Evolutionary conservation across 2,797 vertebrate genomes (phyloP).

Genomic region (Glossophaga mutica): DNA sequence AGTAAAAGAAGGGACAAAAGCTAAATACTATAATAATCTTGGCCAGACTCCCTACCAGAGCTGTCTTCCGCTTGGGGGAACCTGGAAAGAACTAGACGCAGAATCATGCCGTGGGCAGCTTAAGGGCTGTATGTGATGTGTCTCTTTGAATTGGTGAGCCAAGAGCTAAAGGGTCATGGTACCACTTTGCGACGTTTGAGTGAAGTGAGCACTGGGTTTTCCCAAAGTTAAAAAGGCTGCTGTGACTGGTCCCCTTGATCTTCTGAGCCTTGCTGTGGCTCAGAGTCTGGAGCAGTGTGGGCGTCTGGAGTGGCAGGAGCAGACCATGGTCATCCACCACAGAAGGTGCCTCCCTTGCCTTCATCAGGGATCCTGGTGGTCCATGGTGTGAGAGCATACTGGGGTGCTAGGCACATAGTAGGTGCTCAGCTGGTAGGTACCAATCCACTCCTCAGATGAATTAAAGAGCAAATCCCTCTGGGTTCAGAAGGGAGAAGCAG

Average conservation of each 20-base stretch:
- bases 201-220: slow-evolving; percentile 76
- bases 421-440: not conserved
- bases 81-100: slow-evolving; percentile 70
- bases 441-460: not conserved
- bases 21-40: slow-evolving; percentile 62
- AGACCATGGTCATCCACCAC: slow-evolving; percentile 36
- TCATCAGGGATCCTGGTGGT: not conserved
- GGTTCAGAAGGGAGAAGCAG: not conserved
- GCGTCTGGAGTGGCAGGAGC: slow-evolving; percentile 61
- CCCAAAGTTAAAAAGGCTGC: slow-evolving; percentile 77
- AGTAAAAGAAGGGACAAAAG: slow-evolving; percentile 55
- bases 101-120: slow-evolving; percentile 69
- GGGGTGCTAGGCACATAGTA: not conserved
- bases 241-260: slow-evolving; percentile 73
- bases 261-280: slow-evolving; percentile 72
- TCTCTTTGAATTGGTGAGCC: slow-evolving; percentile 74
- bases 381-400: not conserved
- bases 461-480: slow-evolving; percentile 7
- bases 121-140: slow-evolving; percentile 73
- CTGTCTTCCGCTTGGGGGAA: slow-evolving; percentile 68
- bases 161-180: slow-evolving; percentile 74
- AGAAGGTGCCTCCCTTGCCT: not conserved
- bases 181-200: slow-evolving; percentile 73
- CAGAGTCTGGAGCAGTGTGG: slow-evolving; percentile 69
- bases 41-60: slow-evolving; percentile 70